Percentiles rank a stretch among this genome's conserved stretches.
phyloP scores from a whole-genome alignment of 2,888 invertebrate genomes.

The Harmothoe impar region DNA sequence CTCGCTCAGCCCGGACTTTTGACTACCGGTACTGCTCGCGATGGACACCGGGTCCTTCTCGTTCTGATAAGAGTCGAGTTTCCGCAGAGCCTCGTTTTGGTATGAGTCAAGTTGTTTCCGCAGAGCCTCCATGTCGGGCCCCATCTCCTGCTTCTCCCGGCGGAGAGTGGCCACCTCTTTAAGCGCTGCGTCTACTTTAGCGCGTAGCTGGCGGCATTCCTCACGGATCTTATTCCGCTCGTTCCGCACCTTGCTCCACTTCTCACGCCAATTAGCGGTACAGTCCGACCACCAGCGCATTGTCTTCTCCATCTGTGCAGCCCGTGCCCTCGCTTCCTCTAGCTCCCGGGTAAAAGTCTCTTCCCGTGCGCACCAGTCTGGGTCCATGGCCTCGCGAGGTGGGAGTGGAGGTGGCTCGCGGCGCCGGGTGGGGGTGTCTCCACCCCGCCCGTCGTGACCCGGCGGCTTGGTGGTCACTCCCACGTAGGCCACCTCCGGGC shows the following conservation, averaged over 20 bases:
- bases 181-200: conserved; percentile 88
- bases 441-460: conserved; percentile 36
- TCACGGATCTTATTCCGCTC: conserved; percentile 96
- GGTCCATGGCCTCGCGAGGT: conserved; percentile 64
- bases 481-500: conserved; percentile 66
- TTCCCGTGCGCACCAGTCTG: conserved; percentile 69
- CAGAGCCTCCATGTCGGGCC: conserved; percentile 87
- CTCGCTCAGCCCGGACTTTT: conserved; percentile 59
- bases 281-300: conserved; percentile 99
- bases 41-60: conserved; percentile 67
- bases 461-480: conserved; percentile 67
- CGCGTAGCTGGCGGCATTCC: conserved; percentile 92
- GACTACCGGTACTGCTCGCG: conserved; percentile 66
- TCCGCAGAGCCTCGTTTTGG: conserved; percentile 63
- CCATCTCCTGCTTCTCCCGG: conserved; percentile 91
- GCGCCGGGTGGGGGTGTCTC: conserved; percentile 55
- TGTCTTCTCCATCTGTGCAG: conserved; percentile 99
- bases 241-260: conserved; percentile 92
- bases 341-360: conserved; percentile 86
- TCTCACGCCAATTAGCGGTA: conserved; percentile 97
- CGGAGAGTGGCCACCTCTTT: conserved; percentile 86
- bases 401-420: conserved; percentile 71
- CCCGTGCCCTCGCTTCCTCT: conserved; percentile 96
- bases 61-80: conserved; percentile 83
- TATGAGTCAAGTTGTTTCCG: conserved; percentile 83